A percentile compares a stretch with the other conserved stretches of the same genome.
Conservation (phyloP, 1,140 invertebrate species). For the Tetraneura akinire region DNA sequence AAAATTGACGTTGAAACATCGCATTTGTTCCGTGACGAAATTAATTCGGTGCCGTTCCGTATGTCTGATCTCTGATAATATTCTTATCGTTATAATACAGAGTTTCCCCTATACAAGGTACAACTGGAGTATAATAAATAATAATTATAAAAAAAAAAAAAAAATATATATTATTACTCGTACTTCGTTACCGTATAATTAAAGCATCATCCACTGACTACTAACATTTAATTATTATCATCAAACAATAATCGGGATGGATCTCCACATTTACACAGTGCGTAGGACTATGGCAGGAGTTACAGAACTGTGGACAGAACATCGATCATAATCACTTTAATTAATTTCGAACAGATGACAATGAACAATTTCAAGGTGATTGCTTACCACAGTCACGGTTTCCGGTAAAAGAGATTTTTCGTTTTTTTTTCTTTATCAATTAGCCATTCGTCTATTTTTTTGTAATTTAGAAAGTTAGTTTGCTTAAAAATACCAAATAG, state of each 20-base stretch:
- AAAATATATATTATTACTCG: too few relatives aligned
- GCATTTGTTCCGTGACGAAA: slow-evolving; percentile 39
- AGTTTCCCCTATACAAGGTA: neutral
- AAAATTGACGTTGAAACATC: slow-evolving; percentile 23
- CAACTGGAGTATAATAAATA: too few relatives aligned
- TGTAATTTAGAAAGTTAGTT: neutral
- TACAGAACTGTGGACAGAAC: neutral
- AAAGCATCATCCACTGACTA: neutral
- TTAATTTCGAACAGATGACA: slow-evolving; percentile 1
- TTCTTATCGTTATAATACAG: neutral
- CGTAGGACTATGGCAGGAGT: neutral
- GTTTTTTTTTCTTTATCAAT: slow-evolving; percentile 9
- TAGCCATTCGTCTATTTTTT: neutral
- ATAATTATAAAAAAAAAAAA: neutral
- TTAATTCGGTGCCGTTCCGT: slow-evolving; percentile 31
- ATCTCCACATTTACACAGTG: slow-evolving; percentile 5
- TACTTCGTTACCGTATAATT: neutral
- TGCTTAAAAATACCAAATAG: neutral
- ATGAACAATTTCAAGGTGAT: slow-evolving; percentile 38
- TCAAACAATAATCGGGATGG: neutral
- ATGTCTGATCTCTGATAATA: neutral
- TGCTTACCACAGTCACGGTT: neutral
- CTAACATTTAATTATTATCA: slow-evolving; percentile 24
- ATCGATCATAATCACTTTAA: slow-evolving; percentile 18
- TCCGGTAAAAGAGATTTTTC: neutral